phyloP scores from a whole-genome alignment of 2,888 invertebrate species.

The Monoplex corrugatus region DNA sequence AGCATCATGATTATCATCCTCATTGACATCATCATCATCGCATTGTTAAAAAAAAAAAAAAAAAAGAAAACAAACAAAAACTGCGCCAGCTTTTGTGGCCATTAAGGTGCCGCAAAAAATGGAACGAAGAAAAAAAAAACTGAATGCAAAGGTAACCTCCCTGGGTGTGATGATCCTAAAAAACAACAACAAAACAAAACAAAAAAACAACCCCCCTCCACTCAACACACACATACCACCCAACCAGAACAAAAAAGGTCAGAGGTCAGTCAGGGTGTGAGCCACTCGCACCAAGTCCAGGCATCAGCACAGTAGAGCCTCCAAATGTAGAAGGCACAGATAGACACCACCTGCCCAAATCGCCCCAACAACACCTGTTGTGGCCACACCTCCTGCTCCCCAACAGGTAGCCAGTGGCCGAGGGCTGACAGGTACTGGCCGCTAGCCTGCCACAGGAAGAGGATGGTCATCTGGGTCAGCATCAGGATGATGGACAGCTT shows the following conservation, averaged over 20 bases:
- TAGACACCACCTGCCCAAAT: conserved; percentile 67
- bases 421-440: conserved; percentile 55
- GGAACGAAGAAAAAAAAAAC: background rate
- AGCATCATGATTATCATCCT: too few species aligned
- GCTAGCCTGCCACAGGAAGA: conserved; percentile 66
- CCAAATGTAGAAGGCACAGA: conserved; percentile 73
- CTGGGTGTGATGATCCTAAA: background rate
- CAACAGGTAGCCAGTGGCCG: conserved; percentile 53
- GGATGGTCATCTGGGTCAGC: conserved; percentile 70
- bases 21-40: too few species aligned
- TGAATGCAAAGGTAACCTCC: background rate
- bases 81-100: background rate
- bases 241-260: background rate
- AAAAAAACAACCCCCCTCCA: background rate
- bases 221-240: background rate
- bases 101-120: background rate
- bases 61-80: too few species aligned
- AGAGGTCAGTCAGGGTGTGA: conserved; percentile 56
- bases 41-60: too few species aligned
- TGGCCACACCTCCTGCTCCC: conserved; percentile 62
- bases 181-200: background rate
- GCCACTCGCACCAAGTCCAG: conserved; percentile 73
- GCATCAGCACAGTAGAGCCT: conserved; percentile 71
- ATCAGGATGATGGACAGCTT: conserved; percentile 72
- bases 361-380: conserved; percentile 68